Percentiles rank a stretch among this genome's conserved stretches.
Evolutionary conservation across 1,140 invertebrate genomes (phyloP).

Genomic region (Cyclargus thomasi): DNA sequence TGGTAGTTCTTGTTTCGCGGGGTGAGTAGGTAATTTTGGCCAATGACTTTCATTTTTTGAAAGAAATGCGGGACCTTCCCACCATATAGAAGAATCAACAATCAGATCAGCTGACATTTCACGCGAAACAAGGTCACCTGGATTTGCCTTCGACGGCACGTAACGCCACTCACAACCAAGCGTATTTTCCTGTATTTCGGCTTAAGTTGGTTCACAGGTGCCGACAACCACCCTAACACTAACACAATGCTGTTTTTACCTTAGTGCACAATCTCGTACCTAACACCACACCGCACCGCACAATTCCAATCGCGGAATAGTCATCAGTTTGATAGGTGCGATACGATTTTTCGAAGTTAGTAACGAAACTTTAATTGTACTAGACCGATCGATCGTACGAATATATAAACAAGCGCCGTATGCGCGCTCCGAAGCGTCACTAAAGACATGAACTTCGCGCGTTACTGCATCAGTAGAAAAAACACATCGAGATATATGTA

Average conservation of each 20-base stretch:
- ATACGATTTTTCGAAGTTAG: neutral
- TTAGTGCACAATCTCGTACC: neutral
- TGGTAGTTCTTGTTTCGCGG: no score
- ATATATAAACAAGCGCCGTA: constrained; percentile 43
- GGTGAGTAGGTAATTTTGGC: no score
- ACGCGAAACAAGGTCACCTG: neutral
- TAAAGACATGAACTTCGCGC: constrained; percentile 40
- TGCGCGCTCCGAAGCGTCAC: constrained; percentile 38
- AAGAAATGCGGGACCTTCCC: constrained; percentile 16
- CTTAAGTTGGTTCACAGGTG: neutral
- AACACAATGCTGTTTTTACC: neutral
- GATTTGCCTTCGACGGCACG: neutral
- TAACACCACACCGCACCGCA: neutral
- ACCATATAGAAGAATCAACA: constrained; percentile 15
- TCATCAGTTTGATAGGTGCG: neutral
- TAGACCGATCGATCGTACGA: constrained; percentile 22
- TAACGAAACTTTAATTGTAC: neutral
- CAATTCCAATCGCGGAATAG: neutral
- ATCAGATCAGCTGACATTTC: neutral
- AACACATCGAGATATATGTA: constrained; percentile 28
- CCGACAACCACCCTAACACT: neutral
- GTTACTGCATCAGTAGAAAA: neutral
- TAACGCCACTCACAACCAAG: neutral
- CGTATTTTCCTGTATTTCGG: neutral
- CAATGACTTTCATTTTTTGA: neutral